A percentile compares a stretch with the other conserved stretches of the same genome.
These are phyloP conservation scores for Ophion costatus DNA, from an alignment of 2,888 invertebrate species.

Conservation along the genomic window DNA sequence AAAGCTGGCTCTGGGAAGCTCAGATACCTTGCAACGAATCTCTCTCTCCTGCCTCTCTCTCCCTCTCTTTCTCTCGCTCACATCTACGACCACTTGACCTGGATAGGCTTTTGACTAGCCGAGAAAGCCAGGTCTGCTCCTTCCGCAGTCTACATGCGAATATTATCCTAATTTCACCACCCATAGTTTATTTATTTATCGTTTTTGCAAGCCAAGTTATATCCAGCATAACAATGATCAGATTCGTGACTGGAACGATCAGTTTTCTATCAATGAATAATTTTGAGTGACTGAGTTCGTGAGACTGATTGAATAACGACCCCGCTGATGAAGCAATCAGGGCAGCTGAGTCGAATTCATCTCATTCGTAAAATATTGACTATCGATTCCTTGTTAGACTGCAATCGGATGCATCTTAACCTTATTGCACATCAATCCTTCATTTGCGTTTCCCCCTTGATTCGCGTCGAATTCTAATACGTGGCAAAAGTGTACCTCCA, in stretches of 20 bases:
- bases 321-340: too few species aligned
- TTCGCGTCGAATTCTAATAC: slow-evolving; percentile 10
- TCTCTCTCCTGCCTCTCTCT: background rate
- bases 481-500: slow-evolving; percentile 19
- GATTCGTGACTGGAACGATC: background rate
- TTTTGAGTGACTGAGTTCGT: background rate
- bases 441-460: background rate
- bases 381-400: background rate
- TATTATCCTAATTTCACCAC: slow-evolving; percentile 11
- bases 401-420: background rate
- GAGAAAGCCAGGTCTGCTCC: background rate
- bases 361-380: background rate
- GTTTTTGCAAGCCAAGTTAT: background rate
- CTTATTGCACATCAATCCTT: background rate
- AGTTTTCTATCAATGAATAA: background rate
- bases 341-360: too few species aligned
- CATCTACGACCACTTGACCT: slow-evolving; percentile 24
- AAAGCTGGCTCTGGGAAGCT: slow-evolving; percentile 45
- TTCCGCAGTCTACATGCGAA: background rate
- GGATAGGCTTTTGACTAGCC: slow-evolving; percentile 25
- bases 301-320: too few species aligned
- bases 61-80: background rate
- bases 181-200: background rate
- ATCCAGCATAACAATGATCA: background rate
- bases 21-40: slow-evolving; percentile 18